Percentiles rank a stretch among this genome's conserved stretches.
phyloP scores from a whole-genome alignment of 1,140 invertebrate genomes.

The Solenopsis fugax region DNA sequence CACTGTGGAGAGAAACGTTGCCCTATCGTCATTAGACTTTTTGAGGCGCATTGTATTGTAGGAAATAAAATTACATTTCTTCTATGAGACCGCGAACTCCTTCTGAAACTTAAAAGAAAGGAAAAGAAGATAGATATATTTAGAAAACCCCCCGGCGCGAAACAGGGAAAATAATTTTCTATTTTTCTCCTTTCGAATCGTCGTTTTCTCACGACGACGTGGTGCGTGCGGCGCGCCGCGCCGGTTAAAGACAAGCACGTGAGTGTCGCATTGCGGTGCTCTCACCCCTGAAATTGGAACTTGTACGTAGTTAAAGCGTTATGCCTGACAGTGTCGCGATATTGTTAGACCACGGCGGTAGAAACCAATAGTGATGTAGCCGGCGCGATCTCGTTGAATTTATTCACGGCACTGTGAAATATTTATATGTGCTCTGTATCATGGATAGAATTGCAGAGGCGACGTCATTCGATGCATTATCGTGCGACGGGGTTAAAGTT shows the following conservation, averaged over 20 bases:
- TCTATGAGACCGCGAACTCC: neutral
- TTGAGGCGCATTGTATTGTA: neutral
- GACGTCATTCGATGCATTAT: slow-evolving; percentile 41
- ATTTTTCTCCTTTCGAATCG: neutral
- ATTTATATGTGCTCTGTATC: slow-evolving; percentile 59
- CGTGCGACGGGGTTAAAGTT: slow-evolving; percentile 49
- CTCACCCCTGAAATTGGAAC: slow-evolving; percentile 70
- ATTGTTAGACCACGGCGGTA: slow-evolving; percentile 46
- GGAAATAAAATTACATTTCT: slow-evolving; percentile 39
- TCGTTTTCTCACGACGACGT: neutral
- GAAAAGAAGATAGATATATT: slow-evolving; percentile 5
- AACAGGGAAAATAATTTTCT: slow-evolving; percentile 25
- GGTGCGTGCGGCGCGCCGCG: slow-evolving; percentile 15
- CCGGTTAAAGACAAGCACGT: slow-evolving; percentile 42
- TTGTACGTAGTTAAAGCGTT: slow-evolving; percentile 52
- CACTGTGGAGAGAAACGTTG: neutral
- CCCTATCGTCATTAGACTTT: slow-evolving; percentile 36
- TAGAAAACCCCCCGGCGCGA: slow-evolving; percentile 1
- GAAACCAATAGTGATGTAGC: slow-evolving; percentile 45
- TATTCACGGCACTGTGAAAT: slow-evolving; percentile 54
- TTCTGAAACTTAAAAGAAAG: slow-evolving; percentile 1
- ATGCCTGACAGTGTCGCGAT: slow-evolving; percentile 26
- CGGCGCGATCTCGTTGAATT: slow-evolving; percentile 50
- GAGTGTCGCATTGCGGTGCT: slow-evolving; percentile 73
- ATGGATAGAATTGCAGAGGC: slow-evolving; percentile 48